phyloP scores from a whole-genome alignment of 92 coral and sea anemone genomes.

The Isaurus tuberculatus region DNA sequence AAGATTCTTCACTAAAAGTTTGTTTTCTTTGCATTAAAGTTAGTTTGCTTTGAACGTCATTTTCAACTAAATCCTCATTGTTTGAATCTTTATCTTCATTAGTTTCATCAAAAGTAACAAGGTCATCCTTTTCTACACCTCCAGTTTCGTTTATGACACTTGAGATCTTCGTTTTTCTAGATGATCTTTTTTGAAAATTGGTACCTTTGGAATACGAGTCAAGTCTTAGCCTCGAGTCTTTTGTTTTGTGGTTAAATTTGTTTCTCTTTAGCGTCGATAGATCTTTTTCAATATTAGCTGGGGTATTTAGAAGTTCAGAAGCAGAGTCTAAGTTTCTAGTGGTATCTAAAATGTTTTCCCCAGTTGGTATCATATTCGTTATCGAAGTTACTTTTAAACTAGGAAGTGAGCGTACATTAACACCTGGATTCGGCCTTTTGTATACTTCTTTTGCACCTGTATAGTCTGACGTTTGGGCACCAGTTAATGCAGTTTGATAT shows the following conservation, averaged over 20 bases:
- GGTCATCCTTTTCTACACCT: background rate
- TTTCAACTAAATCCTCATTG: background rate
- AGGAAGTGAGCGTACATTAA: background rate
- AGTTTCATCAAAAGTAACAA: conserved; percentile 25
- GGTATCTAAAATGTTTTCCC: background rate
- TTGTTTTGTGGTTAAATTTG: background rate
- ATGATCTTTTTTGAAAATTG: background rate
- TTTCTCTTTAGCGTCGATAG: background rate
- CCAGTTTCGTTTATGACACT: background rate
- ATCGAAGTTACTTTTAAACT: background rate
- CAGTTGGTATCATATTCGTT: conserved; percentile 27
- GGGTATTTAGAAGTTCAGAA: background rate
- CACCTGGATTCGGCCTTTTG: background rate
- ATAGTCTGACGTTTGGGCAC: background rate
- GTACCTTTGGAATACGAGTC: background rate
- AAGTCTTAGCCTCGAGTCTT: conserved; percentile 12
- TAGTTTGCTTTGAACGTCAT: background rate
- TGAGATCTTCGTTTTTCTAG: background rate
- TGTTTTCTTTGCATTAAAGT: background rate
- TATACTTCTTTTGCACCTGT: background rate
- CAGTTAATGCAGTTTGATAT: background rate
- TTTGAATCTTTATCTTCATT: conserved; percentile 1
- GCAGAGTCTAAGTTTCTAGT: conserved; percentile 9
- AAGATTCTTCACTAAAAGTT: conserved; percentile 4
- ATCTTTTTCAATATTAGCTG: background rate